Conservation (phyloP, 2,797 vertebrate genomes). For the Pseudochirops corinnae region DNA sequence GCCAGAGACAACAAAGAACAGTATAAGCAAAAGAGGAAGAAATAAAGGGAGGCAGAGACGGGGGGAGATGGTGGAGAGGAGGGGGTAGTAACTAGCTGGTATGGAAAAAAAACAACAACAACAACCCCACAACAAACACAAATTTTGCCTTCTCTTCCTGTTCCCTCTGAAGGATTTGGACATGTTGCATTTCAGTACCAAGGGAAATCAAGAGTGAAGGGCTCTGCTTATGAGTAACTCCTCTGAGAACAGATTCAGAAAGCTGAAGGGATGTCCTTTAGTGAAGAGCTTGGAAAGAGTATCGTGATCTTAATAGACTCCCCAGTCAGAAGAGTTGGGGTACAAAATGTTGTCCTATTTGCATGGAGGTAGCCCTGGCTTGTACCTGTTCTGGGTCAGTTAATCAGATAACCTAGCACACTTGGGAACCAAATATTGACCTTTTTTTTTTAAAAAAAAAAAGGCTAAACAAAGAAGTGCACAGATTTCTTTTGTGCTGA, state of each 20-base stretch:
- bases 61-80: background rate
- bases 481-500: slow-evolving; percentile 13
- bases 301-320: slow-evolving; percentile 69
- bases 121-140: background rate
- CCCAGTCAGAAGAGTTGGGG: slow-evolving; percentile 66
- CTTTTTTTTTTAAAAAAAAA: slow-evolving; percentile 42
- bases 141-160: slow-evolving; percentile 71
- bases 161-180: slow-evolving; percentile 55
- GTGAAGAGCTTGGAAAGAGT: slow-evolving; percentile 65
- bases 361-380: slow-evolving; percentile 44
- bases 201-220: slow-evolving; percentile 76
- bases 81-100: slow-evolving; percentile 36
- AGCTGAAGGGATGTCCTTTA: slow-evolving; percentile 76
- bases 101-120: slow-evolving; percentile 66
- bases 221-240: slow-evolving; percentile 74
- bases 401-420: slow-evolving; percentile 42
- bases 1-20: slow-evolving; percentile 82
- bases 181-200: slow-evolving; percentile 58
- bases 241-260: slow-evolving; percentile 72
- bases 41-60: slow-evolving; percentile 57
- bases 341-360: slow-evolving; percentile 64
- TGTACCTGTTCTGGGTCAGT: slow-evolving; percentile 47
- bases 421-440: slow-evolving; percentile 24
- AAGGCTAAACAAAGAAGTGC: slow-evolving; percentile 25
- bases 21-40: slow-evolving; percentile 74